Base-by-base conservation (phyloP, 2,888 invertebrate species). In the Ophion slaviceki region DNA sequence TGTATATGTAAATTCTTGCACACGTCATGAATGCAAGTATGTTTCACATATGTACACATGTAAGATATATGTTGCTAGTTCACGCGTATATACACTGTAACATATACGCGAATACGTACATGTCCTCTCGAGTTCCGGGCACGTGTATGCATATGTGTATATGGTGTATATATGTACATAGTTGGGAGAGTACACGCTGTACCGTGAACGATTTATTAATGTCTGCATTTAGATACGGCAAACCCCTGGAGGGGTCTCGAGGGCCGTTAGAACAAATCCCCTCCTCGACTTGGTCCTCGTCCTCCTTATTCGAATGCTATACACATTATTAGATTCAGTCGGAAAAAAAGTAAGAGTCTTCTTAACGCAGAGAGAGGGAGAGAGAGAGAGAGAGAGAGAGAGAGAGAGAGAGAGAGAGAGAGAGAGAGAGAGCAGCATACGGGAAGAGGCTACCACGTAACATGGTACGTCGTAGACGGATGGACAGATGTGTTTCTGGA, bases 161-260 rank as follows among this genome's bases (percentile, higher is more conserved):
- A 45, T 80, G 79, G 85, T 84, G 75, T 80, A 85, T 53, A 78
- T 24, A 72, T 59, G 68, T 74, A 72, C 66, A 82, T 53, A 67
- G 62, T 66, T 62, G 40, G 82, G 32, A 66, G 64, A 72, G 79
- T 82, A 87, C 53, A 53, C 84, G 87, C 86, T 86, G 81, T 75
- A 80, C 74, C 84, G 86, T 86, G 86, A 86, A 86, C 90, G 92
- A 92, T 92, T 92, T 92, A 92, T 92, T 92, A 92, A 92, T 91
- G 91, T 88, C 91, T 88, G 89, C 90, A 92, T 92, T 92, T 91
- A 91, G 91, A 92, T 91, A 92, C 88, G 87, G 87, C 68, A 89
- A 80, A 83, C 91, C 90, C 89, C 89, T 66, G 71, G 90, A 89
- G 90, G 90, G 87, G 85, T 84, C 87, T 86, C 70, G 77, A 86